Percentiles rank a stretch among this genome's conserved stretches.
Conservation (phyloP, 2,797 vertebrate species). For the Enteromius argenteus region DNA sequence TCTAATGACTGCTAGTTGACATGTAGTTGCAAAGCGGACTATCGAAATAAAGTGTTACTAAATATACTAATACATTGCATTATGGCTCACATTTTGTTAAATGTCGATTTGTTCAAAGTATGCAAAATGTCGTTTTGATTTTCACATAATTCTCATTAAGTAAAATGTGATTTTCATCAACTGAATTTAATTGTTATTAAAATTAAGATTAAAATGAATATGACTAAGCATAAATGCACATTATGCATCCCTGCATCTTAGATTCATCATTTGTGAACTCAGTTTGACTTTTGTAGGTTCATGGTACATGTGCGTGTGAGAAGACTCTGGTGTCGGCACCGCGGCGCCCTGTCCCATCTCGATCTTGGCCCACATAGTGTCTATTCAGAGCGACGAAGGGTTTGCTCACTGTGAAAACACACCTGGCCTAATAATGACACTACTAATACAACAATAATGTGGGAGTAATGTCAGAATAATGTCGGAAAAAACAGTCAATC, state of each 20-base stretch:
- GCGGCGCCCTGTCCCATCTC: conserved; percentile 23
- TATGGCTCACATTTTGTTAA: neutral
- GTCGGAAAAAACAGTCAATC: conserved; percentile 65
- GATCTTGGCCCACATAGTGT: conserved; percentile 34
- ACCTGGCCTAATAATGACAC: conserved; percentile 77
- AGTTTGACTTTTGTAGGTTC: neutral
- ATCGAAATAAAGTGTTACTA: neutral
- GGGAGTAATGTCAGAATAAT: conserved; percentile 64
- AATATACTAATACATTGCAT: neutral
- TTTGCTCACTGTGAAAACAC: conserved; percentile 78
- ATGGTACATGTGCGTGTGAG: neutral
- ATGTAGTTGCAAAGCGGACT: no score
- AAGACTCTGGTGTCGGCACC: conserved; percentile 3
- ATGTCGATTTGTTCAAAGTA: neutral
- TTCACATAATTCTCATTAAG: neutral
- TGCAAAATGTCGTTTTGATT: neutral
- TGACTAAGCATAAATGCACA: neutral
- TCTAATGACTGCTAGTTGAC: no score
- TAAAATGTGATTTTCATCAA: neutral
- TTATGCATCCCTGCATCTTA: neutral
- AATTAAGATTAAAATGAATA: neutral
- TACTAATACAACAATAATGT: conserved; percentile 58
- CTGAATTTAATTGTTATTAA: neutral
- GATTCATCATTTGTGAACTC: neutral
- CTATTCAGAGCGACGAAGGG: conserved; percentile 58